Conservation (phyloP, 1,140 invertebrate genomes). For the Drosophila sp. region DNA sequence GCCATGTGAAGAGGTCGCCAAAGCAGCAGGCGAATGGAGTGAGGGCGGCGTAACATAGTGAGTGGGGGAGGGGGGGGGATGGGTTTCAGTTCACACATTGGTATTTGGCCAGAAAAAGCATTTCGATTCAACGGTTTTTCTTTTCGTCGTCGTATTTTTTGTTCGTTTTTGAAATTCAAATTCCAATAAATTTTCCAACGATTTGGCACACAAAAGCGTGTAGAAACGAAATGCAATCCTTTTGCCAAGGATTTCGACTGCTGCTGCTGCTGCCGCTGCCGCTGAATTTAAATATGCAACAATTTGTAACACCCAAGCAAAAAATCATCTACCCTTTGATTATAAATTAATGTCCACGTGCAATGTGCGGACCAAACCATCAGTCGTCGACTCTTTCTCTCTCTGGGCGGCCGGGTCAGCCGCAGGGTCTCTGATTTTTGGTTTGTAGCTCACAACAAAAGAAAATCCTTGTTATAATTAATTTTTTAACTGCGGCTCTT, state of each 20-base stretch:
- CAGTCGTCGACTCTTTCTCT: neutral
- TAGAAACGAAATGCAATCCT: constrained; percentile 20
- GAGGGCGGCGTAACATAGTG: neutral
- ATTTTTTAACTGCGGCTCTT: constrained; percentile 49
- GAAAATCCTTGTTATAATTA: constrained; percentile 54
- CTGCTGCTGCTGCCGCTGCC: constrained; percentile 1
- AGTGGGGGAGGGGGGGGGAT: neutral
- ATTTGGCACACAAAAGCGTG: constrained; percentile 73
- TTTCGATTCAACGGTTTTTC: constrained; percentile 69
- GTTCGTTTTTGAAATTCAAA: constrained; percentile 75
- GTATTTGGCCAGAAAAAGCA: constrained; percentile 65
- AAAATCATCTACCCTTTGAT: constrained; percentile 69
- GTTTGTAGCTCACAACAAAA: constrained; percentile 8
- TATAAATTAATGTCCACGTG: constrained; percentile 67
- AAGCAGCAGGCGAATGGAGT: neutral
- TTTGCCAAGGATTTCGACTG: constrained; percentile 5
- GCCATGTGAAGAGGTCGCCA: constrained; percentile 21
- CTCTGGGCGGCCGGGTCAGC: neutral
- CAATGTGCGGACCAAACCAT: constrained; percentile 8
- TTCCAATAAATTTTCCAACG: constrained; percentile 80
- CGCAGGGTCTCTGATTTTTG: constrained; percentile 10
- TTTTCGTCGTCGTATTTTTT: constrained; percentile 4
- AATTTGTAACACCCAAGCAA: constrained; percentile 70
- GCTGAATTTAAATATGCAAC: constrained; percentile 67
- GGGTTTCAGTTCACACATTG: constrained; percentile 61